Evolutionary conservation across 2,888 invertebrate genomes (phyloP).

Genomic region (Drosophila pegasa): DNA sequence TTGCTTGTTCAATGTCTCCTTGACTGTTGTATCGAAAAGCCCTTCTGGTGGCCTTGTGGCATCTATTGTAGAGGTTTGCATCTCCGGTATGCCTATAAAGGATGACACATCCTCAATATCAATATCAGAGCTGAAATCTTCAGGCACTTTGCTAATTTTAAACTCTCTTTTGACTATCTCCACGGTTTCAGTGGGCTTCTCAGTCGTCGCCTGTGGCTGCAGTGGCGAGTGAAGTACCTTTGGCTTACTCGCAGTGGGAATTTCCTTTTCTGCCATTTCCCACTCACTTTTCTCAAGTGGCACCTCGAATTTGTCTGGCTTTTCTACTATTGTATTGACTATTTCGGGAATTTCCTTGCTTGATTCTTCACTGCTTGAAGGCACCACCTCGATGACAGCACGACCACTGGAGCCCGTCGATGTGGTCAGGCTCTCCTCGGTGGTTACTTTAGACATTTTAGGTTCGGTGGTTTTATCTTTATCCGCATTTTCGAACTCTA

Average conservation of each 20-base stretch:
- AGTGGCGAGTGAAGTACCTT: conserved; percentile 81
- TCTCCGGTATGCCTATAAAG: conserved; percentile 80
- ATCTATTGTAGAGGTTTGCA: conserved; percentile 61
- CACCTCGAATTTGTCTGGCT: conserved; percentile 73
- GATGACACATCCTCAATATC: conserved; percentile 76
- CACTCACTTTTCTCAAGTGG: conserved; percentile 83
- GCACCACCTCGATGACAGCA: conserved; percentile 68
- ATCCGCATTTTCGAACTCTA: conserved; percentile 74
- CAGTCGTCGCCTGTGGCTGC: conserved; percentile 26
- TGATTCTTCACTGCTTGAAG: conserved; percentile 74
- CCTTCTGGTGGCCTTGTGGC: conserved; percentile 60
- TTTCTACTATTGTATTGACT: conserved; percentile 66
- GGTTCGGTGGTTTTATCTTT: conserved; percentile 58
- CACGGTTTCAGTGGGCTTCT: conserved; percentile 88
- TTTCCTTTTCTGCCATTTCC: conserved; percentile 83
- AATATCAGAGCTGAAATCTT: conserved; percentile 48
- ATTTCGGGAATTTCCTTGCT: conserved; percentile 78
- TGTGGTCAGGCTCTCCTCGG: conserved; percentile 73
- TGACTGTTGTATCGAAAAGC: conserved; percentile 60
- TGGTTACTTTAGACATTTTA: conserved; percentile 68
- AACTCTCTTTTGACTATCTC: conserved; percentile 90
- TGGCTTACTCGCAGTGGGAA: conserved; percentile 65
- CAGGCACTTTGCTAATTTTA: conserved; percentile 88
- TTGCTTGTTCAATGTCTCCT: conserved; percentile 72
- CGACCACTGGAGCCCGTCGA: conserved; percentile 75